Evolutionary conservation across 2,888 invertebrate genomes (phyloP), one percentile per base, ranked within the genome.

Genomic region (Lagria hirta): DNA sequence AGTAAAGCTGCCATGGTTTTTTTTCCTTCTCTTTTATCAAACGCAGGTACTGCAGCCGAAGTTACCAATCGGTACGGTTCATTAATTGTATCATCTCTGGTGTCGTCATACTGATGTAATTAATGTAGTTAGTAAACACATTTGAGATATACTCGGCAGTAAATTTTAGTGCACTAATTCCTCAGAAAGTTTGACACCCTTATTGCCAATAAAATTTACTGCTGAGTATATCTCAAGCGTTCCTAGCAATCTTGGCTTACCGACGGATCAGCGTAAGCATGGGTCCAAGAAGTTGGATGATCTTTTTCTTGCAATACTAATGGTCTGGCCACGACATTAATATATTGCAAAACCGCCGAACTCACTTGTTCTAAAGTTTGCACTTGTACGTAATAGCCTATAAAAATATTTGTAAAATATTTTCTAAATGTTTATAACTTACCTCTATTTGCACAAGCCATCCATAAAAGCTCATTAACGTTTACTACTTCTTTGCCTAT

Each of bases 361-460:
- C 91, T 87, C 0, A 97, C 96, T 72, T 99, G 97, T 58, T 96
- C 94, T 61, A 97, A 79, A 0, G 94, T 91, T 55, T 91, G 88
- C 8, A 99, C 91, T 68, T 97, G 97, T 1, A 90, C 88, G 73
- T 88, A 95, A 69, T 84, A 94, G n/a, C 96, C 93, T 88, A 65
- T n/a, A 12, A 63, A 47, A 20, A 14, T 29, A 11, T 23, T 7
- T 17, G n/a, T 26, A n/a, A 35, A 29, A 12, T 8, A 22, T 4
- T 7, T 36, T 18, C 7, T 10, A n/a, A 3, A 12, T 26, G 3
- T 8, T 8, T 24, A 8, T 24, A 7, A 10, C 14, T 7, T 70
- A 83, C 91, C 95, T 75, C 94, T 83, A 73, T 98, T 98, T 27
- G 83, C 76, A 68, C 98, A 98, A 1, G 98, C 95, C 86, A 98